Evolutionary conservation across 2,888 invertebrate species (phyloP).

Genomic region (Antitype chi): DNA sequence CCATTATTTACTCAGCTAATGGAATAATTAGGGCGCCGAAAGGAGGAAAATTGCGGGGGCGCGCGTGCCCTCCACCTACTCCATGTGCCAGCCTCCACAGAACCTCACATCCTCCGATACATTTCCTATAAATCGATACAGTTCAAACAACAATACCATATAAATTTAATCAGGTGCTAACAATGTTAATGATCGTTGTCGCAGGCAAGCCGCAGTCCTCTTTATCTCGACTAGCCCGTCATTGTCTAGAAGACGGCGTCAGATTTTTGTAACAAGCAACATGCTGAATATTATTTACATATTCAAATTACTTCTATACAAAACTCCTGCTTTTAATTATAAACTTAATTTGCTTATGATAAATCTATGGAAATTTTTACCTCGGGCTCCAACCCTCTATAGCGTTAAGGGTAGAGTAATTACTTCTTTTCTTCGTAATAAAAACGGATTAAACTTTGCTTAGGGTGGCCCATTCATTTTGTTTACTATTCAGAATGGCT

Average conservation of each 20-base stretch:
- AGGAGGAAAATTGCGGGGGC: slow-evolving; percentile 78
- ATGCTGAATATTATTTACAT: slow-evolving; percentile 87
- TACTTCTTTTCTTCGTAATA: slow-evolving; percentile 91
- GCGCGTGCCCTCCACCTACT: slow-evolving; percentile 61
- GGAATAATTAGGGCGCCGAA: slow-evolving; percentile 83
- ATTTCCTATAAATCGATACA: slow-evolving; percentile 48
- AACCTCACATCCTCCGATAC: slow-evolving; percentile 49
- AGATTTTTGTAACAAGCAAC: slow-evolving; percentile 77
- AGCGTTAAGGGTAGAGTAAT: slow-evolving; percentile 90
- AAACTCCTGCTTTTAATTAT: slow-evolving; percentile 91
- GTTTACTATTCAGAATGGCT: slow-evolving; percentile 89
- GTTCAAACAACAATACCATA: slow-evolving; percentile 9
- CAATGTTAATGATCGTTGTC: neutral
- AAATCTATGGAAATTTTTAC: slow-evolving; percentile 91
- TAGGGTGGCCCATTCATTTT: slow-evolving; percentile 90
- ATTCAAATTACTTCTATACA: slow-evolving; percentile 90
- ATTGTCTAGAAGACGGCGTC: slow-evolving; percentile 62
- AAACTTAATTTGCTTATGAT: slow-evolving; percentile 91
- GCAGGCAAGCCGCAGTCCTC: slow-evolving; percentile 2
- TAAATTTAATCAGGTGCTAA: slow-evolving; percentile 9
- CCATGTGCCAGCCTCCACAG: slow-evolving; percentile 69
- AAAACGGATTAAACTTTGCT: slow-evolving; percentile 91
- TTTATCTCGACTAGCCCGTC: slow-evolving; percentile 30
- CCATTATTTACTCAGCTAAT: slow-evolving; percentile 87
- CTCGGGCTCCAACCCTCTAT: slow-evolving; percentile 88